Base-by-base conservation (phyloP, 1,140 invertebrate genomes). In the Caenorhabditis latens region DNA sequence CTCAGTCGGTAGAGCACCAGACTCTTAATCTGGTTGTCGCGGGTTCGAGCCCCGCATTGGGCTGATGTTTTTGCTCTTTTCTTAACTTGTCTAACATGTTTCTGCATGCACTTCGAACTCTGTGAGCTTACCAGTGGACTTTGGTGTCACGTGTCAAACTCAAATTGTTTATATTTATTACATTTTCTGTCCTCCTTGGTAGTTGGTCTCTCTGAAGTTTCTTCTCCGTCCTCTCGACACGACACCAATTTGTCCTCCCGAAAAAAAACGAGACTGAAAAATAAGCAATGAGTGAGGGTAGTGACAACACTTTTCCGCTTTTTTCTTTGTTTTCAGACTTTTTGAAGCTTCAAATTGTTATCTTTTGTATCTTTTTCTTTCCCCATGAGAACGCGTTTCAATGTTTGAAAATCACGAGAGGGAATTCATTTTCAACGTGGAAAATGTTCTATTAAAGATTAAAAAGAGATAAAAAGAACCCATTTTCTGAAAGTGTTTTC, bases 1-100 rank as follows among this genome's bases (percentile, higher is more conserved):
- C 91, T 92, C 91, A 92, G 91, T 91, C 91, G 91, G 91, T 91
- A 91, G 91, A 91, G 91, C 91, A 92, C 91, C 90, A 91, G 91
- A 92, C 91, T 92, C 91, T 92, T 91, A 91, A 91, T 91, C 91
- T 92, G 65, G 88, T 57, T 88, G 87, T 88, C 88, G 75, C 88
- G 87, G 83, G 87, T 89, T 88, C 65, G 87, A 88, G 87, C 83
- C 88, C 87, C 82, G 84, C 85, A 84, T 87, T 63, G 55, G 67
- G 71, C 67, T 86, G 3, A 43, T 71, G 43, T 46, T 46, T 43
- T 71, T 71, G 4, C n/a, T 58, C 14, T 11, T n/a, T n/a, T 58
- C 32, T 32, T 32, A 32, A 32, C 32, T 32, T 32, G 32, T 32
- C n/a, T n/a, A 32, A 32, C 32, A 32, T 32, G 32, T 58, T 58